phyloP scores from a whole-genome alignment of 2,113 vertebrate species.

The Gambusia holbrooki region DNA sequence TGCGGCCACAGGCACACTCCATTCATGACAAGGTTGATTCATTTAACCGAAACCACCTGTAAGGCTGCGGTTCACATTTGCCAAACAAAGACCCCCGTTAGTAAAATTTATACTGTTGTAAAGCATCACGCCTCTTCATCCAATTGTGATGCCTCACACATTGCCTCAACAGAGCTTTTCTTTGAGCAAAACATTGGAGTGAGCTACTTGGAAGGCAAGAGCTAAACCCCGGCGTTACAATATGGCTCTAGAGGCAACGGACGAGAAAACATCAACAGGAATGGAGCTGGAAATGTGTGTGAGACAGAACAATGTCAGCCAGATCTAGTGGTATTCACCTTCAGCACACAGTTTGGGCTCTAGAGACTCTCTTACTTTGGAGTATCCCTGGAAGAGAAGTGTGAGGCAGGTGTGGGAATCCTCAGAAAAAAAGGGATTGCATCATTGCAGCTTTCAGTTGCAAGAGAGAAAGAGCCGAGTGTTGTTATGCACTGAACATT shows the following conservation, averaged over 20 bases:
- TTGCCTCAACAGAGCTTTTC: not conserved
- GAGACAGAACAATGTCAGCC: not conserved
- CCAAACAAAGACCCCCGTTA: not conserved
- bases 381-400: too few relatives aligned
- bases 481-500: too few relatives aligned
- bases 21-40: not conserved
- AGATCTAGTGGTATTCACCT: not conserved
- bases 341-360: too few relatives aligned
- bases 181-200: not conserved
- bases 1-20: not conserved
- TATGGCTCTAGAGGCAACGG: not conserved
- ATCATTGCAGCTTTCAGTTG: too few relatives aligned
- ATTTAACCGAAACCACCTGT: not conserved
- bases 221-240: too few relatives aligned
- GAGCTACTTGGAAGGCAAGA: not conserved
- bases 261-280: not conserved
- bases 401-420: too few relatives aligned
- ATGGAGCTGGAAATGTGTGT: not conserved
- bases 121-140: not conserved
- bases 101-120: not conserved
- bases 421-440: too few relatives aligned
- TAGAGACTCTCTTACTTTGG: too few relatives aligned
- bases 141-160: not conserved
- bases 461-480: too few relatives aligned
- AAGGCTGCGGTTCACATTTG: not conserved